Conservation (phyloP, 1,140 invertebrate genomes). For the Leptestheria dahalacensis region DNA sequence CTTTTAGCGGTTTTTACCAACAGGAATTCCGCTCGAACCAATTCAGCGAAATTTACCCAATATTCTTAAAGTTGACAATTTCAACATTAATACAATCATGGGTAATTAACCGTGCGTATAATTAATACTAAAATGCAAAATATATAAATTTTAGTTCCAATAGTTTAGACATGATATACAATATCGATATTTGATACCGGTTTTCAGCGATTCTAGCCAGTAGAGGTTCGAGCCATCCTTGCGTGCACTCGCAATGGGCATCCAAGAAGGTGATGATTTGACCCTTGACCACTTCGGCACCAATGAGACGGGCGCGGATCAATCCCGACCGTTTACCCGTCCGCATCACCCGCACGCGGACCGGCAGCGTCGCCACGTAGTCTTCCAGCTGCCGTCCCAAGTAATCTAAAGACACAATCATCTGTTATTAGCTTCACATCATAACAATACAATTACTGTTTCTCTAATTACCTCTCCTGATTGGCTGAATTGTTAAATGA, state of each 20-base stretch:
- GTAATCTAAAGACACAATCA: slow-evolving; percentile 2
- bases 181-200: too few species aligned
- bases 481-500: too few species aligned
- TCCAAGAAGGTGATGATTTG: slow-evolving; percentile 82
- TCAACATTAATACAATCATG: too few species aligned
- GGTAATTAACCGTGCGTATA: too few species aligned
- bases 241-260: slow-evolving; percentile 76
- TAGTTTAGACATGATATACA: too few species aligned
- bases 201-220: slow-evolving; percentile 67
- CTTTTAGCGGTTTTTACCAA: too few species aligned
- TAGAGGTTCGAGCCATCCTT: slow-evolving; percentile 60
- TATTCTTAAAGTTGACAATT: too few species aligned
- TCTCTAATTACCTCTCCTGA: not conserved
- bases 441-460: not conserved
- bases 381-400: slow-evolving; percentile 51
- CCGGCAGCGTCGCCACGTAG: slow-evolving; percentile 50
- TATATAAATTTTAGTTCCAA: not conserved
- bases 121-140: too few species aligned
- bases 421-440: not conserved
- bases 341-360: slow-evolving; percentile 52
- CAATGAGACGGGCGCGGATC: slow-evolving; percentile 65
- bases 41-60: too few species aligned
- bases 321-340: slow-evolving; percentile 60
- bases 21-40: too few species aligned
- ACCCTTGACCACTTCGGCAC: slow-evolving; percentile 56